Evolutionary conservation across 2,113 vertebrate genomes (phyloP), one percentile per base, ranked within the genome.

Genomic region (Hippotragus niger): DNA sequence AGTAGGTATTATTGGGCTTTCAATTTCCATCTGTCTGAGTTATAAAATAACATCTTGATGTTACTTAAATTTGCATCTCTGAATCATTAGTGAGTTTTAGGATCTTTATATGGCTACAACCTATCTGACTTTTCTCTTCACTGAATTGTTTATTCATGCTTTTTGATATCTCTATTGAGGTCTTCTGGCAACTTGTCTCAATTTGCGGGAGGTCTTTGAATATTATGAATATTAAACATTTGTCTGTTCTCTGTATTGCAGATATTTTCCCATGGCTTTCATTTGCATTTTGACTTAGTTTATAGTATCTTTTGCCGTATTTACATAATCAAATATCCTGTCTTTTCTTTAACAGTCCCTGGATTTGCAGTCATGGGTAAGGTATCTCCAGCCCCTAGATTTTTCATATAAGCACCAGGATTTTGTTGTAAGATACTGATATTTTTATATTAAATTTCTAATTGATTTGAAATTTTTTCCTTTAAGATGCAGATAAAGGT

Each of bases 241-340:
- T 93, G 33, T 23, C 25, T 71, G 12, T 12, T 64, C 40, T 87
- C 88, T 94, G 10, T 78, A 64, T 80, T 91, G 11, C 33, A 94
- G 84, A 55, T 85, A 89, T 84, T 91, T 83, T 58, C 91, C 33
- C 6, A 52, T 25, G 40, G 13, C 17, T 83, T 95, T 76, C 33
- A 55, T 64, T 89, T 84, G 15, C 62, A 78, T 64, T 95, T 94
- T 97, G 23, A 91, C 43, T 60, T 88, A 84, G 45, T 93, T 91
- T 88, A 58, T 43, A 64, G 15, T 23, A 84, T 45, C 23, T 76
- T 96, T 90, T 80, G 31, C 23, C 57, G 47, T 86, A 47, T 19
- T 86, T 55, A 83, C 23, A 62, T 82, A 45, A 82, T 36, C 43
- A 53, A 82, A 82, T 57, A 60, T 31, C 74, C 52, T 45, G 58